Base-by-base conservation (phyloP, 2,113 vertebrate species). In the Phalacrocorax pelagicus region DNA sequence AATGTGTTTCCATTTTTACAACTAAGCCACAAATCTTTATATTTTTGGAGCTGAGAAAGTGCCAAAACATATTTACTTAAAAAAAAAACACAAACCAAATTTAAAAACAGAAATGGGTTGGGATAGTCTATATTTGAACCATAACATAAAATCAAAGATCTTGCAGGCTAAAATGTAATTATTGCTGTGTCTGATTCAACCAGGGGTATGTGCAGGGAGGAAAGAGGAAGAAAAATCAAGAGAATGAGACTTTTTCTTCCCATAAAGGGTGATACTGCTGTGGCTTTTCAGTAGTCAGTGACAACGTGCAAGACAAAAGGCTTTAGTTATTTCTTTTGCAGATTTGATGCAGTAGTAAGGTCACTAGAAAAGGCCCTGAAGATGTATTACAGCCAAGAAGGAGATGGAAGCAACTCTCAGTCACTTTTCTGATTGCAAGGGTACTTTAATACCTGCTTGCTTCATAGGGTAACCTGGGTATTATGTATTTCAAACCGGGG, bases 1-100 rank as follows among this genome's bases (percentile, higher is more conserved):
- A 70, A 65, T 77, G 57, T 55, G 70, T 69, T 96, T 92, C 80
- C 55, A 74, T 91, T 96, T 87, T 89, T 89, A 69, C 27, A 62
- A 77, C 15, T 15, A 62, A 77, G 73, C 42, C 82, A 92, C 54
- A 81, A 61, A 91, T 89, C 57, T 94, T 88, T 51, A 12, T 75
- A 73, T 94, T 93, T 95, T 91, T 70, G 46, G 87, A 94, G 20
- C 34, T 54, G 82, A 93, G 51, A 80, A 49, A 69, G 27, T 70
- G 91, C 63, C 74, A 85, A 88, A 90, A 85, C 75, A 66, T 69
- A 90, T 84, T 92, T 88, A 82, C 65, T 92, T 74, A 38, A 38
- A 16, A 81, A 78, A 84, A 70, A 90, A 81, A 18, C 9, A 77
- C 7, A 51, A 95, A 54, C 58, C 42, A 24, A 89, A 87, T 73